Conservation (phyloP, 2,113 vertebrate genomes). For the Thalassoma bifasciatum region DNA sequence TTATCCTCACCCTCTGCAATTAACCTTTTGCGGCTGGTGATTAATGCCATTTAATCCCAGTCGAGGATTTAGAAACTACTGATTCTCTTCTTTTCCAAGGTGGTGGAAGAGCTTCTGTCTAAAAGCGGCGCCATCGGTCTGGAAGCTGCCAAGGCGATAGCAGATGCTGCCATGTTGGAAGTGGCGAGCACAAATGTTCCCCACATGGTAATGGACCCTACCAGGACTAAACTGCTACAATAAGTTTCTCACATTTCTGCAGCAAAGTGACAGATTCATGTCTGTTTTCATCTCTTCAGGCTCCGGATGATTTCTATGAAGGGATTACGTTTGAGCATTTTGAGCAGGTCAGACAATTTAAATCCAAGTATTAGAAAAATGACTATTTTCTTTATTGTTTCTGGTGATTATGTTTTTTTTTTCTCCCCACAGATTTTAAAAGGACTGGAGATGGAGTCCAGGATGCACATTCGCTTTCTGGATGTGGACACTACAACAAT, state of each 20-base stretch:
- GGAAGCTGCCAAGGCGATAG: slow-evolving; percentile 85
- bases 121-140: slow-evolving; percentile 87
- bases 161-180: slow-evolving; percentile 97
- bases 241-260: neutral
- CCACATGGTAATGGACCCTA: slow-evolving; percentile 86
- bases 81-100: slow-evolving; percentile 69
- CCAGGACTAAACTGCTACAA: neutral
- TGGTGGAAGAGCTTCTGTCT: slow-evolving; percentile 92
- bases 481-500: slow-evolving; percentile 87
- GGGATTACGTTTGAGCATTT: slow-evolving; percentile 97
- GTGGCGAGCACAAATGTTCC: slow-evolving; percentile 91
- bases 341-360: slow-evolving; percentile 85
- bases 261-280: neutral
- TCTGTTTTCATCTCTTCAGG: slow-evolving; percentile 72
- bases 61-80: neutral
- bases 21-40: neutral
- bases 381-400: accelerated
- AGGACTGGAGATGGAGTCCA: slow-evolving; percentile 91
- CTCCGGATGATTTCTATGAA: slow-evolving; percentile 91
- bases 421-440: slow-evolving; percentile 88
- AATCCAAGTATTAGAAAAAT: no score
- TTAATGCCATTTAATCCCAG: neutral
- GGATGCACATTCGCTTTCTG: slow-evolving; percentile 94
- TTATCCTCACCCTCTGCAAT: neutral
- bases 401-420: neutral